These are phyloP conservation scores for Orthonyx spaldingii DNA, from an alignment of 2,113 vertebrate species.

Conservation along the genomic window DNA sequence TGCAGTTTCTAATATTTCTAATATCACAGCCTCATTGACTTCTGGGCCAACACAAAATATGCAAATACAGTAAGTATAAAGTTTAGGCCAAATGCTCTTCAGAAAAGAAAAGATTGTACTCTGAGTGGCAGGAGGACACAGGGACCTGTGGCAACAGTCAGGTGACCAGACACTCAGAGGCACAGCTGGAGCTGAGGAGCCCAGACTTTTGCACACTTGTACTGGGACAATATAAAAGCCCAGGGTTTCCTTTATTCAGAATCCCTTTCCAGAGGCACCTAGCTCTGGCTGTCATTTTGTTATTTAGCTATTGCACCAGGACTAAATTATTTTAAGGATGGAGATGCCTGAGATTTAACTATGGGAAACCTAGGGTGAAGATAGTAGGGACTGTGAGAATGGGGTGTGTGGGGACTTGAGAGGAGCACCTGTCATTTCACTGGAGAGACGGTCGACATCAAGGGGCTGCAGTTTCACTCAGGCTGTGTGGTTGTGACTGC, in stretches of 20 bases:
- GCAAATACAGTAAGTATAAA: not conserved
- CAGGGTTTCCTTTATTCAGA: not conserved
- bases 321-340: not conserved
- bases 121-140: not conserved
- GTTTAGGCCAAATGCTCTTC: not conserved
- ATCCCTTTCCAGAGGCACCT: not conserved
- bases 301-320: not conserved
- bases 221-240: not conserved
- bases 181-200: not conserved
- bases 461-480: not conserved
- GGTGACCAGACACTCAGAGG: not conserved
- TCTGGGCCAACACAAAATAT: not conserved
- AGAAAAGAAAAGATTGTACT: not conserved
- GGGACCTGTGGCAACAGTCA: not conserved
- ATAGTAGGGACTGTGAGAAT: not conserved
- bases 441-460: rapidly evolving
- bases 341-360: rapidly evolving
- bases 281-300: not conserved
- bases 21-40: not conserved
- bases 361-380: not conserved
- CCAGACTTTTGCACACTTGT: not conserved
- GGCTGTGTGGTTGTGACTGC: not conserved
- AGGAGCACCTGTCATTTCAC: too few relatives aligned
- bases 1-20: not conserved
- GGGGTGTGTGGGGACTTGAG: not conserved